Conservation (phyloP, 2,113 vertebrate species). For the Cervus canadensis region DNA sequence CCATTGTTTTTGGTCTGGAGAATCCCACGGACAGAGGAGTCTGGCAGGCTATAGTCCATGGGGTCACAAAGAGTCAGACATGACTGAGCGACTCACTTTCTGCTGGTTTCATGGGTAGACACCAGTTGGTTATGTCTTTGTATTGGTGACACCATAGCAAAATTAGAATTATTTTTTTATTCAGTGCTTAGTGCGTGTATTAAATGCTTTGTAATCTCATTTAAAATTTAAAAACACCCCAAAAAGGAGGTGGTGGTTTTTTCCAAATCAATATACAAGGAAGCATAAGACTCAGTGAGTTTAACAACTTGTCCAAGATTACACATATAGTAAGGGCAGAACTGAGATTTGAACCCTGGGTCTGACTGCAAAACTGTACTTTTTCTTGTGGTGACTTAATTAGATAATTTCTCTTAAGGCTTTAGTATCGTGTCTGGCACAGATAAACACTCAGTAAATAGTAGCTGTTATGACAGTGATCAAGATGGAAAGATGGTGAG, state of each 20-base stretch:
- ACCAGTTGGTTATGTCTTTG: slow-evolving; percentile 17
- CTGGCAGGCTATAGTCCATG: not conserved
- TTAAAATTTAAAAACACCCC: slow-evolving; percentile 7
- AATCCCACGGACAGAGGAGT: not conserved
- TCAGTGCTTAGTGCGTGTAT: not conserved
- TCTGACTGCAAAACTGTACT: not conserved
- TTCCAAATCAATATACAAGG: not conserved
- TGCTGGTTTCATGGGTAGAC: slow-evolving; percentile 30
- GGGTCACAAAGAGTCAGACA: not conserved
- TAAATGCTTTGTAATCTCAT: not conserved
- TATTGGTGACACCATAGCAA: not conserved
- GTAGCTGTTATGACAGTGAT: not conserved
- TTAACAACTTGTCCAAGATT: not conserved
- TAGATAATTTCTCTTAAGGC: slow-evolving; percentile 6
- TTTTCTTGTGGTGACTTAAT: slow-evolving; percentile 8
- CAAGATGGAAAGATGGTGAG: not conserved
- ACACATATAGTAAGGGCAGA: not conserved
- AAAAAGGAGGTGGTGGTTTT: not conserved
- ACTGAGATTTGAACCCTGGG: not conserved
- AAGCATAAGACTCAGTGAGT: not conserved
- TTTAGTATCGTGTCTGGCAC: not conserved
- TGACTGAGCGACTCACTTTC: not conserved
- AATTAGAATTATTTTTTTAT: not conserved
- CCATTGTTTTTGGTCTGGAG: not conserved
- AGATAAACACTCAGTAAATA: not conserved